Evolutionary conservation across 2,113 vertebrate species (phyloP).

Genomic region (Mormyrus iriodes): DNA sequence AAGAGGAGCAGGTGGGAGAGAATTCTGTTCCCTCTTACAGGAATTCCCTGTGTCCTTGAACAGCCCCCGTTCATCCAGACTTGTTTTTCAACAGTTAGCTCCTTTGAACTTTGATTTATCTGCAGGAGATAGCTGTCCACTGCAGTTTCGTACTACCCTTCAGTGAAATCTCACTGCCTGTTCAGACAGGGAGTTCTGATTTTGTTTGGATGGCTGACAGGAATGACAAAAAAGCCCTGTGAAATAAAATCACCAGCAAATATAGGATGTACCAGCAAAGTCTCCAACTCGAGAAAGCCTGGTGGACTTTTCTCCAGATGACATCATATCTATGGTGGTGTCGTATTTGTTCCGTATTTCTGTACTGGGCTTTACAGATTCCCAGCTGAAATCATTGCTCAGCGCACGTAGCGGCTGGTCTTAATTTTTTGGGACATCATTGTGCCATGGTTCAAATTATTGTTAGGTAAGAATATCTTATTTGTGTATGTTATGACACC

Average conservation of each 20-base stretch:
- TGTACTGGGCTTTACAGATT: background rate
- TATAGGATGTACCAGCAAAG: background rate
- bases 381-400: background rate
- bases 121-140: background rate
- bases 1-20: conserved; percentile 38
- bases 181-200: background rate
- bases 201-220: background rate
- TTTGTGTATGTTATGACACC: conserved; percentile 36
- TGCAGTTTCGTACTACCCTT: background rate
- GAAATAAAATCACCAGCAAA: background rate
- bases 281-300: background rate
- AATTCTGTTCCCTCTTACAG: conserved; percentile 36
- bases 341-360: background rate
- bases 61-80: conserved; percentile 13
- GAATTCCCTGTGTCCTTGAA: conserved; percentile 55
- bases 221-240: background rate
- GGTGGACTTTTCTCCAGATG: background rate
- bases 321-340: background rate
- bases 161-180: background rate
- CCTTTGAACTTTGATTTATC: background rate
- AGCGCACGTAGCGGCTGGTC: too few relatives aligned
- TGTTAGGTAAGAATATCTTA: conserved; percentile 34
- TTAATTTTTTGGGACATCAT: background rate
- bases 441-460: background rate
- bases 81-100: conserved; percentile 22